Evolutionary conservation across 2,888 invertebrate genomes (phyloP).

Genomic region (Chloroclysta siterata): DNA sequence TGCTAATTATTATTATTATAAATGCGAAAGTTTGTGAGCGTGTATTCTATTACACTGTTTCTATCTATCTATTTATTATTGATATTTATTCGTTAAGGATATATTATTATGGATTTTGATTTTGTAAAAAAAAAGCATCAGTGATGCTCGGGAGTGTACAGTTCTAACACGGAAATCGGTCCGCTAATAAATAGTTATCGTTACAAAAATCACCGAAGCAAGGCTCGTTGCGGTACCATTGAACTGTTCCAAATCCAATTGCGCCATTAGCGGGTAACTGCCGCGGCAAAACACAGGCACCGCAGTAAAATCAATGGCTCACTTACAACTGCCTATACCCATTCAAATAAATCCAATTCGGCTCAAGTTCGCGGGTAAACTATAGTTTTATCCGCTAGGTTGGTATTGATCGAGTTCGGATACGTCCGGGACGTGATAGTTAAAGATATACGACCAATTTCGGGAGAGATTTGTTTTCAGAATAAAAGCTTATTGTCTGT

Average conservation of each 20-base stretch:
- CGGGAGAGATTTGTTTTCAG: constrained; percentile 57
- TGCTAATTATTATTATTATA: too few relatives aligned
- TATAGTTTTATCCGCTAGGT: constrained; percentile 46
- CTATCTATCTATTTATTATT: too few relatives aligned
- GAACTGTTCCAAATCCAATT: constrained; percentile 63
- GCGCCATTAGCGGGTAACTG: constrained; percentile 65
- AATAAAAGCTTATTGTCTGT: constrained; percentile 60
- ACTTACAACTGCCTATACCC: constrained; percentile 60
- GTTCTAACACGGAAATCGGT: constrained; percentile 11
- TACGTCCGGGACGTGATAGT: constrained; percentile 43
- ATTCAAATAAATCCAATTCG: constrained; percentile 59
- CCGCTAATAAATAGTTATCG: constrained; percentile 34
- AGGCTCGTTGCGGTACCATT: constrained; percentile 56
- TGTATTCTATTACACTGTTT: too few relatives aligned
- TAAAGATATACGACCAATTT: constrained; percentile 56
- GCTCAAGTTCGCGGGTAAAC: constrained; percentile 53
- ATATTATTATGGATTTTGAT: too few relatives aligned
- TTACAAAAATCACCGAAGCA: constrained; percentile 34
- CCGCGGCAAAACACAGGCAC: constrained; percentile 60
- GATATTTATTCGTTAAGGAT: too few relatives aligned
- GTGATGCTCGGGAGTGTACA: background rate
- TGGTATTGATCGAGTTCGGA: constrained; percentile 51
- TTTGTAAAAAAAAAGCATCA: too few relatives aligned
- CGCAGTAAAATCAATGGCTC: constrained; percentile 70
- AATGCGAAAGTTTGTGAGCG: too few relatives aligned